Conservation (phyloP, 2,113 vertebrate genomes). For the Eleginops maclovinus region DNA sequence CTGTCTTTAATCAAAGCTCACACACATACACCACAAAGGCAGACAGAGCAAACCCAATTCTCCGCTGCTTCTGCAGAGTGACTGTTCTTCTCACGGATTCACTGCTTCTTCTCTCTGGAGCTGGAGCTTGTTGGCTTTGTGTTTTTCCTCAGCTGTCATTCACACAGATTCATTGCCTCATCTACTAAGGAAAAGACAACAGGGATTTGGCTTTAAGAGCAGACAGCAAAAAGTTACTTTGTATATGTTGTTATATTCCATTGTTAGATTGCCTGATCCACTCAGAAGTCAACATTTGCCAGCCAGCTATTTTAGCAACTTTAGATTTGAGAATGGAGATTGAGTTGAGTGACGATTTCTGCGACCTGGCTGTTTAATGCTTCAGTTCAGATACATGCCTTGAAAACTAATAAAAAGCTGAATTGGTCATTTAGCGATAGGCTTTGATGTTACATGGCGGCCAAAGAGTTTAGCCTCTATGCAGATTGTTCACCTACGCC, state of each 20-base stretch:
- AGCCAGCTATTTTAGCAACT: not conserved
- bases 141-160: slow-evolving; percentile 64
- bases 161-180: slow-evolving; percentile 72
- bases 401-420: no score
- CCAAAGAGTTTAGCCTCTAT: no score
- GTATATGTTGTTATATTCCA: slow-evolving; percentile 38
- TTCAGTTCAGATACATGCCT: no score
- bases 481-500: no score
- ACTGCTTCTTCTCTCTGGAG: slow-evolving; percentile 52
- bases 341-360: no score
- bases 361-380: no score
- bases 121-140: slow-evolving; percentile 73
- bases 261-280: slow-evolving; percentile 42
- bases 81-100: slow-evolving; percentile 72
- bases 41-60: slow-evolving; percentile 81
- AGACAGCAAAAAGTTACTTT: slow-evolving; percentile 59
- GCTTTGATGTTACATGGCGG: no score
- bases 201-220: slow-evolving; percentile 54
- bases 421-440: no score
- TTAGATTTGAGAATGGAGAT: no score
- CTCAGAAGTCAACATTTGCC: slow-evolving; percentile 15
- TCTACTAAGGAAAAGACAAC: slow-evolving; percentile 56
- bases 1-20: slow-evolving; percentile 86
- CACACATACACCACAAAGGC: slow-evolving; percentile 85
- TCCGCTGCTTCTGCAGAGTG: slow-evolving; percentile 68